Base-by-base conservation (phyloP, 1,140 invertebrate genomes). In the Mya arenaria region DNA sequence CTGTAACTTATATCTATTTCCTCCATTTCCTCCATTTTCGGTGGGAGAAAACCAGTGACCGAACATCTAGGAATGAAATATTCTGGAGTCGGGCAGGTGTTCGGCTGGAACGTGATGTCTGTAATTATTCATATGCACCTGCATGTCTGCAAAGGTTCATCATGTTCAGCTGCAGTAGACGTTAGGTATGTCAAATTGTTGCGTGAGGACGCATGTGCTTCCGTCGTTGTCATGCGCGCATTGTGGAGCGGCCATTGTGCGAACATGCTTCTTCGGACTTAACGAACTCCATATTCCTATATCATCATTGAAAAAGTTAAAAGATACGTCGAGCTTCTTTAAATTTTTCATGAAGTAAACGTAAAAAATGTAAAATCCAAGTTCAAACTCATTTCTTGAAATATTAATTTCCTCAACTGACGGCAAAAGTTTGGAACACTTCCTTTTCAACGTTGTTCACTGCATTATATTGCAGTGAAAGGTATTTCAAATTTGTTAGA, bases 1-100 rank as follows among this genome's bases (percentile, higher is more conserved):
- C 65, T 68, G 48, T 58, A 13, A 39, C 77, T 80, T 1, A 80
- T 15, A 71, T 80, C 77, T n/a, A n/a, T n/a, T n/a, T n/a, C n/a
- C n/a, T n/a, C n/a, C 3, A 71, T 6, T 8, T 30, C 39, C 37
- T 69, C 52, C 8, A 80, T 28, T 19, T 80, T 80, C 2, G 65
- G 52, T 17, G 77, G 77, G n/a, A 80, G 10, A 25, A 28, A 60
- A 15, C 23, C 60, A 8, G 37, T 65, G 4, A 75, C 32, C 13
- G 58, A 44, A 23, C 48, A 52, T 52, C 48, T 52, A 17, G 48
- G 48, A 52, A 52, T 52, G 48, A 52, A 52, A 52, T 52, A 52
- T n/a, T 52, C 48, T 52, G 17, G 48, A n/a, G 19, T 52, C 17
- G 48, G 48, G 25, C 48, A 52, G 1, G 48, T 52, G n/a, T n/a